A percentile compares a stretch with the other conserved stretches of the same genome.
These are phyloP conservation scores for Thysanoteuthis rhombus DNA, from an alignment of 2,888 invertebrate species.

Conservation along the genomic window DNA sequence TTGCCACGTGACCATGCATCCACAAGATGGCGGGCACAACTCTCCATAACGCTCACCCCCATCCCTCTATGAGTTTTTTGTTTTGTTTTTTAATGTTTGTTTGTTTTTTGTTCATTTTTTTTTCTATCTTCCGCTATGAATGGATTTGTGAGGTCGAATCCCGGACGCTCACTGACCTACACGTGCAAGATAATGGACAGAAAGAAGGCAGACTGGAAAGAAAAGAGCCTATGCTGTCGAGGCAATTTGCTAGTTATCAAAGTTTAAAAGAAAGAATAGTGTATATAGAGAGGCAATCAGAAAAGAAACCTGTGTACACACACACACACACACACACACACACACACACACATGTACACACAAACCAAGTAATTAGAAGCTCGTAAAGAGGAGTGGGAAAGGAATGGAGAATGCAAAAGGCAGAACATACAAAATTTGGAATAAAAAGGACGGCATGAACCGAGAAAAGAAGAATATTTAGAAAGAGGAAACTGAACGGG, in stretches of 20 bases:
- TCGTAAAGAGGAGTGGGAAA: too few relatives aligned
- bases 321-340: not conserved
- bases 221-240: not conserved
- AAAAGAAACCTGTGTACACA: not conserved
- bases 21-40: not conserved
- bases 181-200: not conserved
- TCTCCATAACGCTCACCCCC: constrained; percentile 18
- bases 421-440: too few relatives aligned
- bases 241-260: not conserved
- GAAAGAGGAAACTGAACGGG: too few relatives aligned
- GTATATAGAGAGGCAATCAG: not conserved
- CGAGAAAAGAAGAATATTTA: too few relatives aligned
- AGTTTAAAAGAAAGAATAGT: not conserved
- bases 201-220: too few relatives aligned
- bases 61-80: not conserved
- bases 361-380: not conserved
- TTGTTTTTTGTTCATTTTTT: too few relatives aligned
- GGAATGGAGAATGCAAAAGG: too few relatives aligned
- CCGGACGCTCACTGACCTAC: not conserved
- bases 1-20: not conserved
- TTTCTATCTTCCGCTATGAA: not conserved
- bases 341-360: not conserved
- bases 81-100: too few relatives aligned
- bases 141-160: not conserved
- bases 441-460: too few relatives aligned